phyloP scores from a whole-genome alignment of 2,888 invertebrate species.

The Lithophane ornitopus region DNA sequence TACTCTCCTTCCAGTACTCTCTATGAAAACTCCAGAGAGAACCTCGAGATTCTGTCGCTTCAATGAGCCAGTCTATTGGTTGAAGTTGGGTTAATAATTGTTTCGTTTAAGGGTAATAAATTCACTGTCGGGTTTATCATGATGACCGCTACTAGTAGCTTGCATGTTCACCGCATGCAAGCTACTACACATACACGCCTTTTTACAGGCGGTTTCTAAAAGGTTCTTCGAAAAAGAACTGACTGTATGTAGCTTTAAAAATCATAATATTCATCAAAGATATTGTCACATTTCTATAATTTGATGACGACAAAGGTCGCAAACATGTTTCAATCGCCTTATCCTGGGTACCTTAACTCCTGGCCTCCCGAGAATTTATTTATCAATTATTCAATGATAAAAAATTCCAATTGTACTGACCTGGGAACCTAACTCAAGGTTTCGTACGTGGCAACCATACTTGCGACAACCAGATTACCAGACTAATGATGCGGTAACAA shows the following conservation, averaged over 20 bases:
- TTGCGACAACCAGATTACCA: conserved; percentile 19
- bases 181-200: neutral
- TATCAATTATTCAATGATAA: neutral
- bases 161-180: too few relatives aligned
- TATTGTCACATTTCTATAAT: neutral
- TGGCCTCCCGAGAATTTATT: conserved; percentile 6
- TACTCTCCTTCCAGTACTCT: neutral
- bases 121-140: neutral
- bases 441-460: conserved; percentile 5
- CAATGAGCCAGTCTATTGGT: neutral
- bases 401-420: conserved; percentile 15
- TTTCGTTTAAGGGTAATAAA: neutral
- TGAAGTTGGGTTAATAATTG: neutral
- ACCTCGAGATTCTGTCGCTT: neutral
- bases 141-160: neutral
- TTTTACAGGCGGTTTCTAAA: neutral
- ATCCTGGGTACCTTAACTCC: neutral
- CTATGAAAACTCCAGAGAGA: neutral
- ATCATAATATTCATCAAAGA: neutral
- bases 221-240: neutral
- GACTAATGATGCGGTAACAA: conserved; percentile 40
- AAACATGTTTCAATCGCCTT: neutral
- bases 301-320: conserved; percentile 2
- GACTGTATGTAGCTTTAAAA: neutral
- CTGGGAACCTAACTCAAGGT: conserved; percentile 32